Evolutionary conservation across 2,113 vertebrate species (phyloP), one percentile per base, ranked within the genome.

Genomic region (Megalops atlanticus): DNA sequence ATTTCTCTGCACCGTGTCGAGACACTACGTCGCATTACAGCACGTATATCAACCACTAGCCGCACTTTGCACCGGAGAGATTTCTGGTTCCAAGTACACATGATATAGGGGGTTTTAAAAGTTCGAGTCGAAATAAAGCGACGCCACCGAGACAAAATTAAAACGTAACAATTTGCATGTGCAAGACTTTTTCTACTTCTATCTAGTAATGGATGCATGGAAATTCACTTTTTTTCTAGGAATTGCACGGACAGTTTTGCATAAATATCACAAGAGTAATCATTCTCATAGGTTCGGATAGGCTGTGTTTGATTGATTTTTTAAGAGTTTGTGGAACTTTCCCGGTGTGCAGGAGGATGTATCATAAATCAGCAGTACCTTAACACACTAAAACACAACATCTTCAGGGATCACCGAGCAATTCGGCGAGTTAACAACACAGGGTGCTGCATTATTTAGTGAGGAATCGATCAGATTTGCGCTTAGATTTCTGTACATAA

Each of bases 1-100:
- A 71, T 91, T 94, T 90, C 89, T 91, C 43, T 76, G 86, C 87
- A 86, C 85, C 2, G 72, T 86, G 89, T 87, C 88, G 87, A 84
- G 80, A 89, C 84, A 70, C 85, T 87, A 45, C 87, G 92, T 88
- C 77, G 82, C 49, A 78, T 31, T 76, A 86, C 75, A 5, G 82
- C 78, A 49, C 71, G 74, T 64, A 77, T 84, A 83, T 87, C 90
- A 88, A 82, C 43, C 69, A 68, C 58, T 88, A 86, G 83, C 83
- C 88, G 85, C 68, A 7, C 73, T 41, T 79, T 77, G 80, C 80
- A 73, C 69, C 8, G 27, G 77, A 58, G n/a, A 4, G 5, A 86
- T 82, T 21, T 76, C 76, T 79, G 79, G 77, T 78, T 74, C 43
- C 35, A 54, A 68, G 54, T 8, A 15, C 24, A 36, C 45, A 77